phyloP scores from a whole-genome alignment of 2,797 vertebrate species.

The Sebastes vulpes region DNA sequence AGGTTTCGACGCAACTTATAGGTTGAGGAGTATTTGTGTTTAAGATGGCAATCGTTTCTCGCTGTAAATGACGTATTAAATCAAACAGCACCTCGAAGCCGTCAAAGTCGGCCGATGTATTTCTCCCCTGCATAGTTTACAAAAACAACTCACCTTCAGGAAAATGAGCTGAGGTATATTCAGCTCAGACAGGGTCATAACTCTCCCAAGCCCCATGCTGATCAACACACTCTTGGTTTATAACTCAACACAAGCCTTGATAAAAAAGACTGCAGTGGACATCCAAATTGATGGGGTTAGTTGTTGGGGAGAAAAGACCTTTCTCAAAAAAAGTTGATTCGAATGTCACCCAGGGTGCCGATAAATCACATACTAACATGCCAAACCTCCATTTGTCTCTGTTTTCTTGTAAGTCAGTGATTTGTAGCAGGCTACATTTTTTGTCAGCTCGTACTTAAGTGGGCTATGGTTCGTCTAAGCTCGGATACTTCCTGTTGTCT shows the following conservation, averaged over 20 bases:
- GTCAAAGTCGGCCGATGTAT: not conserved
- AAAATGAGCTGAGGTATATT: slow-evolving; percentile 42
- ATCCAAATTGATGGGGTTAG: slow-evolving; percentile 28
- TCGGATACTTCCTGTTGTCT: slow-evolving; percentile 34
- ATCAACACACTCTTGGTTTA: slow-evolving; percentile 39
- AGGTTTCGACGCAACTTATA: slow-evolving; percentile 2
- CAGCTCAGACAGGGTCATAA: slow-evolving; percentile 22
- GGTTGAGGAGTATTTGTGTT: slow-evolving; percentile 21
- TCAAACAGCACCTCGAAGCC: not conserved
- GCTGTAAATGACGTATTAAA: slow-evolving; percentile 22
- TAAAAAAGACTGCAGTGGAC: slow-evolving; percentile 59
- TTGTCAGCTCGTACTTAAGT: slow-evolving; percentile 40
- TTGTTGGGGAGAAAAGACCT: slow-evolving; percentile 28
- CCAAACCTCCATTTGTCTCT: slow-evolving; percentile 32
- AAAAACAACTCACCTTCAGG: slow-evolving; percentile 25
- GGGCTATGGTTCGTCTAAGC: slow-evolving; percentile 34
- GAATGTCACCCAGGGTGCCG: slow-evolving; percentile 39
- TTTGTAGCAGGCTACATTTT: slow-evolving; percentile 46
- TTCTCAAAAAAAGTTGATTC: slow-evolving; percentile 49
- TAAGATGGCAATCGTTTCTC: slow-evolving; percentile 11
- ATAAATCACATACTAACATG: slow-evolving; percentile 40
- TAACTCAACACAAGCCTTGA: slow-evolving; percentile 48
- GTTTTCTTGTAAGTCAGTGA: slow-evolving; percentile 41
- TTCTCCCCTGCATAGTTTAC: slow-evolving; percentile 10
- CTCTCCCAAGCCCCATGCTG: slow-evolving; percentile 6